A percentile compares a stretch with the other conserved stretches of the same genome.
phyloP scores from a whole-genome alignment of 2,797 vertebrate species.

The Potorous gilbertii region DNA sequence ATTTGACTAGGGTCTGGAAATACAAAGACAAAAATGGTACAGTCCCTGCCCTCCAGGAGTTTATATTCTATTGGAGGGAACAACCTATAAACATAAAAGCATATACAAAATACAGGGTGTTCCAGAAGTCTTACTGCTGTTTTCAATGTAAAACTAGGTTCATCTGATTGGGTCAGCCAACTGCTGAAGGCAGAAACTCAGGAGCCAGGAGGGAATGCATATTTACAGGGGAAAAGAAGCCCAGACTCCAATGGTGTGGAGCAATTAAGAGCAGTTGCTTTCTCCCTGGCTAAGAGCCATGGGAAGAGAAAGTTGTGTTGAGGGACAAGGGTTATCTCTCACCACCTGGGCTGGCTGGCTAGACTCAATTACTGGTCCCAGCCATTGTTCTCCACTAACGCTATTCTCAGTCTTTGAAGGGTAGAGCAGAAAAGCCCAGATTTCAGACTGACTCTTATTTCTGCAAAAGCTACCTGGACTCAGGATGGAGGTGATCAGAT shows the following conservation, averaged over 20 bases:
- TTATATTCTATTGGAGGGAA: neutral
- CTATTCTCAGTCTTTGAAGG: neutral
- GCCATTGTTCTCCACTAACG: neutral
- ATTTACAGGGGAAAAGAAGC: neutral
- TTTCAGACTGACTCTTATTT: neutral
- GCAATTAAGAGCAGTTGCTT: neutral
- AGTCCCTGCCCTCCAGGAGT: neutral
- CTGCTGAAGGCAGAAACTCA: neutral
- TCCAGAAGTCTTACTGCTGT: neutral
- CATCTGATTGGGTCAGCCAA: neutral
- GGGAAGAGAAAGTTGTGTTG: neutral
- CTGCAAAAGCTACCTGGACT: neutral
- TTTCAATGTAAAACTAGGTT: neutral
- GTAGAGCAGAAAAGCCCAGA: neutral
- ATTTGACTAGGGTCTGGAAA: neutral
- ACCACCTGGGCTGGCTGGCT: neutral
- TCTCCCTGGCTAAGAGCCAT: neutral
- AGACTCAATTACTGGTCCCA: neutral
- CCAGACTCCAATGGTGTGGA: neutral
- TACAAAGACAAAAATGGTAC: neutral
- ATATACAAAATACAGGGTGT: neutral
- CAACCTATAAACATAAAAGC: neutral
- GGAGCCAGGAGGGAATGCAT: neutral
- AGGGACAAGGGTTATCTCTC: neutral
- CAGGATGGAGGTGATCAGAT: neutral